Percentiles rank a stretch among this genome's conserved stretches.
Evolutionary conservation across 2,797 vertebrate species (phyloP).

Genomic region (Chloroceryle amazona): DNA sequence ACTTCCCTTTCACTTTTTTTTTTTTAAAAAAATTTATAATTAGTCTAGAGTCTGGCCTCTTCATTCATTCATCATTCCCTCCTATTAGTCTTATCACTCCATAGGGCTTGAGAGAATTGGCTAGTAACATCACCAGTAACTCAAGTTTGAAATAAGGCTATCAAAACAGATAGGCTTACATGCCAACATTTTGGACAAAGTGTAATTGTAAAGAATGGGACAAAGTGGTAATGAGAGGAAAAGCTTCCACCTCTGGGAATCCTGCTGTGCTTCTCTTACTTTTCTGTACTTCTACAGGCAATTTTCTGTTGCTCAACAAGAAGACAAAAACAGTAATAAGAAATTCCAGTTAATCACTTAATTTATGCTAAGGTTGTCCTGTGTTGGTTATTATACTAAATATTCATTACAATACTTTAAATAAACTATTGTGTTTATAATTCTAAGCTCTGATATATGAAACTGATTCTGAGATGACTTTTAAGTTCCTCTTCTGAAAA

Average conservation of each 20-base stretch:
- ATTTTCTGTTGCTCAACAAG: slow-evolving; percentile 28
- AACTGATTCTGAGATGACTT: neutral
- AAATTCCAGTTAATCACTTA: slow-evolving; percentile 64
- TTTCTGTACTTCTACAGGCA: slow-evolving; percentile 37
- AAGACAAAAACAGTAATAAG: slow-evolving; percentile 57
- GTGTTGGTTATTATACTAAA: slow-evolving; percentile 67
- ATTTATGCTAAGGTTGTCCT: slow-evolving; percentile 63
- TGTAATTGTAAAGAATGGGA: slow-evolving; percentile 28
- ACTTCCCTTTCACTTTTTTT: slow-evolving; percentile 10
- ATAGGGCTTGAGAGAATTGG: slow-evolving; percentile 5
- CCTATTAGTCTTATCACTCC: slow-evolving; percentile 53
- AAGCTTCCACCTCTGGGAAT: neutral
- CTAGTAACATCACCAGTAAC: slow-evolving; percentile 47
- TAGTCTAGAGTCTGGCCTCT: slow-evolving; percentile 43
- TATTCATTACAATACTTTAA: slow-evolving; percentile 51
- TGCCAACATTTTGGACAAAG: slow-evolving; percentile 31
- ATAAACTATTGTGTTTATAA: neutral
- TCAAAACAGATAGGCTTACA: slow-evolving; percentile 52
- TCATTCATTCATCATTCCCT: slow-evolving; percentile 48
- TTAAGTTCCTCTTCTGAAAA: neutral
- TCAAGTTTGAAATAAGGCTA: slow-evolving; percentile 63
- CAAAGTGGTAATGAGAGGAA: slow-evolving; percentile 9
- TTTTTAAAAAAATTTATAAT: slow-evolving; percentile 35
- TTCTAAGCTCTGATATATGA: neutral
- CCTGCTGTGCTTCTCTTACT: neutral